Percentiles rank a stretch among this genome's conserved stretches.
Conservation (phyloP, 2,113 vertebrate species). For the Peromyscus maniculatus region DNA sequence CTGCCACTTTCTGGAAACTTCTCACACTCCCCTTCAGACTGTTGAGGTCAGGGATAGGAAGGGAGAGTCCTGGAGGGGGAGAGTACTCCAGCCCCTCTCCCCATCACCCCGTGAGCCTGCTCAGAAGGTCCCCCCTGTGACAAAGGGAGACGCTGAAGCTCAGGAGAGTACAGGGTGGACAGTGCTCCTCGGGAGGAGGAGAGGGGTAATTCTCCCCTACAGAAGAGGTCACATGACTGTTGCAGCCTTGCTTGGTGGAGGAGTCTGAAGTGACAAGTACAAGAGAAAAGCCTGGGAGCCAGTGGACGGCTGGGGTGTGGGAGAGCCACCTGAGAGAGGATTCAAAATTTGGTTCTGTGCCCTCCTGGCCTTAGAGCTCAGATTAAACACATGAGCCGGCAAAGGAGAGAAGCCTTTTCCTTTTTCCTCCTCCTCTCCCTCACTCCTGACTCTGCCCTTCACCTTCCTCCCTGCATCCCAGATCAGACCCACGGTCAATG, state of each 20-base stretch:
- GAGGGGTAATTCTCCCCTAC: background rate
- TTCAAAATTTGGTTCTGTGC: background rate
- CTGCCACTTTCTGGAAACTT: background rate
- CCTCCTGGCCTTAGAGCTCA: background rate
- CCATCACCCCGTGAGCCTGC: background rate
- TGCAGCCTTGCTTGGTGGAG: conserved; percentile 29
- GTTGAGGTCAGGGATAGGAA: conserved; percentile 6
- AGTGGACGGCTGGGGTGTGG: background rate
- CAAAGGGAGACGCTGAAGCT: conserved; percentile 17
- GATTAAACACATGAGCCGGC: background rate
- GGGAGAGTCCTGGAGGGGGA: background rate
- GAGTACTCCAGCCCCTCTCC: background rate
- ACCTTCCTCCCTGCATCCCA: background rate
- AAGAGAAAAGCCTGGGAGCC: background rate
- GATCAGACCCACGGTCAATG: background rate
- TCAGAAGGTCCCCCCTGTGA: background rate
- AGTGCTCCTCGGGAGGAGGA: background rate
- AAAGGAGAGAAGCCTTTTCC: background rate
- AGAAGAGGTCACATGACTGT: background rate
- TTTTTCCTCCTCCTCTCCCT: background rate
- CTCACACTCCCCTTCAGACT: background rate
- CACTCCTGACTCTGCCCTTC: background rate
- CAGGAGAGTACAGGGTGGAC: background rate
- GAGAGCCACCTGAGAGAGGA: background rate
- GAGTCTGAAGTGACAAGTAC: background rate